These are phyloP conservation scores for Drosophila melanica DNA, from an alignment of 1,140 invertebrate species.

Conservation along the genomic window DNA sequence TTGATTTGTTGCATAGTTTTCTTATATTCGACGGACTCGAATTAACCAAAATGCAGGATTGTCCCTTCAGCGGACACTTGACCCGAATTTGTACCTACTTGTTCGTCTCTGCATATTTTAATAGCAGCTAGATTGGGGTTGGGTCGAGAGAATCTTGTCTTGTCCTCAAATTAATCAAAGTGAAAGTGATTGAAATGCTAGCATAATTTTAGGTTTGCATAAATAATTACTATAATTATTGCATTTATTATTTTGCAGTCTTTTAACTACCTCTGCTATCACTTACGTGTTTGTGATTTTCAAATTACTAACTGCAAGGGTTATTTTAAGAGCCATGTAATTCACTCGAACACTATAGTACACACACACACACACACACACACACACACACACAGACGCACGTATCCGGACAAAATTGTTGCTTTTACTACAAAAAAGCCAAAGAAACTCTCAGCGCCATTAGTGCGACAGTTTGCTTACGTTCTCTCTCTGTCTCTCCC, in stretches of 20 bases:
- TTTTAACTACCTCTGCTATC: constrained; percentile 4
- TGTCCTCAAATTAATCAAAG: not conserved
- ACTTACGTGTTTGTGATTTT: constrained; percentile 29
- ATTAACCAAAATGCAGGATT: constrained; percentile 31
- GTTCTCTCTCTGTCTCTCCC: constrained; percentile 13
- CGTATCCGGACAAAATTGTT: constrained; percentile 60
- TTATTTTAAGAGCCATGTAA: constrained; percentile 22
- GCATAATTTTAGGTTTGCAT: not conserved
- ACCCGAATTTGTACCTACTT: constrained; percentile 51
- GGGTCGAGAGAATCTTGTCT: not conserved
- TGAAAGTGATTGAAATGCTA: not conserved
- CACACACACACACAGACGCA: not conserved
- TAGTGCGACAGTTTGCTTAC: constrained; percentile 22
- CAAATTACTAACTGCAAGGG: constrained; percentile 27
- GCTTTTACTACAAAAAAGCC: constrained; percentile 49
- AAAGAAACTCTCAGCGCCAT: constrained; percentile 34
- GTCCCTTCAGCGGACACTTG: constrained; percentile 60
- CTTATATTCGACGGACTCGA: not conserved
- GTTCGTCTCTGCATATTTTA: constrained; percentile 15
- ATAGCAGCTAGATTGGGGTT: not conserved
- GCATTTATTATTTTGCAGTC: not conserved
- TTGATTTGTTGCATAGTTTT: constrained; percentile 49
- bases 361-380: constrained; percentile 24
- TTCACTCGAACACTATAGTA: constrained; percentile 1
- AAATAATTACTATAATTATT: constrained; percentile 2